Evolutionary conservation across 1,140 invertebrate species (phyloP).

Genomic region (Araneus ventricosus): DNA sequence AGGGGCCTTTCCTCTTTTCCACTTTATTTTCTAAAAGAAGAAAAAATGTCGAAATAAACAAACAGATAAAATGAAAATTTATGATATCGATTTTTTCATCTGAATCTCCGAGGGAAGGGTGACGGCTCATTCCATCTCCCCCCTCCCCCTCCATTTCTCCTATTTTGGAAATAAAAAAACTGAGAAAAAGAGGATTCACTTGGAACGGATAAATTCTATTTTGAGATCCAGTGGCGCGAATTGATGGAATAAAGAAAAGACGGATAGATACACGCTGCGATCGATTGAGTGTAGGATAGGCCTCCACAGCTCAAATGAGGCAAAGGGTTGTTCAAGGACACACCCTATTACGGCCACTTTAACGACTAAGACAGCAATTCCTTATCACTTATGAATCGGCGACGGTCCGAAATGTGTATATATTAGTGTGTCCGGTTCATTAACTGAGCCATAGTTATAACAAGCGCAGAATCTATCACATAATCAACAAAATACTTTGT

Average conservation of each 20-base stretch:
- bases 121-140: background rate
- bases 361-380: no score
- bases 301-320: background rate
- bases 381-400: no score
- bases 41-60: background rate
- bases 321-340: no score
- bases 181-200: background rate
- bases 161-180: background rate
- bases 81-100: constrained; percentile 24
- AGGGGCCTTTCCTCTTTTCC: background rate
- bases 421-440: no score
- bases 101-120: background rate
- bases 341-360: no score
- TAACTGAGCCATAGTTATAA: no score
- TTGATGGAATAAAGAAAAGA: background rate
- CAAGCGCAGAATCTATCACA: no score
- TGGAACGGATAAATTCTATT: constrained; percentile 14
- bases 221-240: background rate
- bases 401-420: no score
- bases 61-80: constrained; percentile 21
- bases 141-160: no score
- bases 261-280: background rate
- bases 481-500: no score
- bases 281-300: background rate
- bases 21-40: background rate